A percentile compares a stretch with the other conserved stretches of the same genome.
phyloP scores from a whole-genome alignment of 2,113 vertebrate genomes.

The Chroicocephalus ridibundus region DNA sequence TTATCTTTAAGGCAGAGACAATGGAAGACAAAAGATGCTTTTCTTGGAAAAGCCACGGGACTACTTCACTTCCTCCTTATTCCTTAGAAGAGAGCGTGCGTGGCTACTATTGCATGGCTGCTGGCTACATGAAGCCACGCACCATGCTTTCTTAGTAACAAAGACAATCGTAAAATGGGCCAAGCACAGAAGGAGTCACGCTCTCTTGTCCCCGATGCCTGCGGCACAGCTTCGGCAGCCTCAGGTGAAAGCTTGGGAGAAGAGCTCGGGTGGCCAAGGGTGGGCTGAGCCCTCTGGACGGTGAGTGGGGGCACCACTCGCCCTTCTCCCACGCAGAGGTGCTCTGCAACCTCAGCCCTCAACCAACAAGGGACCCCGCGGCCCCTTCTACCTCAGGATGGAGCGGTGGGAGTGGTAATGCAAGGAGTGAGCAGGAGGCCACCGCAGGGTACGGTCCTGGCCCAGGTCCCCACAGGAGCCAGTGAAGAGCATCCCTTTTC shows the following conservation, averaged over 20 bases:
- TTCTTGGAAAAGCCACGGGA: neutral
- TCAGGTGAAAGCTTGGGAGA: neutral
- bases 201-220: neutral
- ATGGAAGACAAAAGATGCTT: neutral
- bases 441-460: neutral
- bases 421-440: neutral
- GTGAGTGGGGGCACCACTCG: neutral
- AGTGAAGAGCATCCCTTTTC: neutral
- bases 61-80: neutral
- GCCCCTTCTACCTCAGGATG: neutral
- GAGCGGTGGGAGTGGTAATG: neutral
- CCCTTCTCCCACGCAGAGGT: neutral
- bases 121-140: neutral
- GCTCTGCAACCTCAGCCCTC: neutral
- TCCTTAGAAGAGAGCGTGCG: neutral
- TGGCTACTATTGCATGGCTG: too few relatives aligned
- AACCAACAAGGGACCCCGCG: neutral
- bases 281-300: neutral
- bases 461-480: neutral
- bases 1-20: neutral
- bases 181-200: neutral
- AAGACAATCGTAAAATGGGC: neutral
- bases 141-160: neutral
- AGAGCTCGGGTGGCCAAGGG: neutral
- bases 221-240: neutral